Base-by-base conservation (phyloP, 2,113 vertebrate species). In the Neolamprologus sp. region DNA sequence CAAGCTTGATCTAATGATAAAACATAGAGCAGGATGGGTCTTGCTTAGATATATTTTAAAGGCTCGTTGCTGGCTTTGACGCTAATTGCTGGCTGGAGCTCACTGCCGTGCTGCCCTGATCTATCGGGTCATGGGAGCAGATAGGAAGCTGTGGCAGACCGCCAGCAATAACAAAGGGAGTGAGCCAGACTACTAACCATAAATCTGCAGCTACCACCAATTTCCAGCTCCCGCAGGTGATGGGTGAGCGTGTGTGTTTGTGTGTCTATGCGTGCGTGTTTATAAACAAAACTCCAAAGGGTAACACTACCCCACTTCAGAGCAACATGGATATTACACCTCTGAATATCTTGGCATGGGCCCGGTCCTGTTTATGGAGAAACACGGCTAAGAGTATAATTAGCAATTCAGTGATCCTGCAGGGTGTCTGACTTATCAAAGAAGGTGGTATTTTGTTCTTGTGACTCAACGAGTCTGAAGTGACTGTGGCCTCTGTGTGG, bases 261-360 rank as follows among this genome's bases (percentile, higher is more conserved):
- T 68, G 45, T 71, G 47, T 82, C 53, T 88, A 73, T 85, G 35
- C 84, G 55, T 91, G 83, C 90, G 88, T 92, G 86, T 90, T 92
- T 83, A 90, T 91, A 97, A 97, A 97, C 95, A 96, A 93, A 96
- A 95, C 94, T 96, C 96, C 96, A 96, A 97, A 97, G 96, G 95
- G 83, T 85, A 93, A 93, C 86, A 86, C 87, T 91, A 95, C 94
- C 94, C 94, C 93, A 95, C 95, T 95, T 93, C 95, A 96, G 94
- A 96, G 95, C 95, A 92, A 96, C 96, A 96, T 93, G 92, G 91
- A 96, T 95, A 95, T 97, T 96, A 96, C 90, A 93, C 92, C 90
- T 93, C 92, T 88, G 88, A 92, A 95, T 92, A 91, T 92, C 87
- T 96, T 91, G 89, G 95, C 93, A 90, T 91, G 85, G 91, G 86